Evolutionary conservation across 2,113 vertebrate genomes (phyloP).

Genomic region (Lepidothrix coronata): DNA sequence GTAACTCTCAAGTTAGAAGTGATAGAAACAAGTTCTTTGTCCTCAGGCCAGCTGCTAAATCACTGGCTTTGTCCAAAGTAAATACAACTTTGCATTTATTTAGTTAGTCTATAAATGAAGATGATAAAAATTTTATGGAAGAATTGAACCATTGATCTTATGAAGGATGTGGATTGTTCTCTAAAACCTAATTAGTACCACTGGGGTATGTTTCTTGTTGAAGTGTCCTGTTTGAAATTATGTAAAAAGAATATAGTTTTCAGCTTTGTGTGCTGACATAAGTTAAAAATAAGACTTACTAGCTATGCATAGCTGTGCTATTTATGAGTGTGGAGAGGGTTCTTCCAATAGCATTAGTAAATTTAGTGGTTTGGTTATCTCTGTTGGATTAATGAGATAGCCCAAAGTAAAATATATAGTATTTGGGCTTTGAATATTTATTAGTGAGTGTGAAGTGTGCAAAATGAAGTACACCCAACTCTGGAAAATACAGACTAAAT

Average conservation of each 20-base stretch:
- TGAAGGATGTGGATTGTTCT: background rate
- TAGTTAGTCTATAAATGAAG: background rate
- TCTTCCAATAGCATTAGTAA: background rate
- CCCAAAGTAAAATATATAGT: background rate
- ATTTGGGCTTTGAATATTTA: background rate
- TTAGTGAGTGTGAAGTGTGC: background rate
- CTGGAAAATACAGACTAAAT: background rate
- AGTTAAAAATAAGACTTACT: conserved; percentile 11
- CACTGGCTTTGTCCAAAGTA: background rate
- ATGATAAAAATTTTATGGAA: background rate
- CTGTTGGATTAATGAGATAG: background rate
- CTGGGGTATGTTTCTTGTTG: background rate
- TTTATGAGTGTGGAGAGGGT: background rate
- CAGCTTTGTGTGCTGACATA: background rate
- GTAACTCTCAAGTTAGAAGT: background rate
- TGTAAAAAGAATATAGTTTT: background rate
- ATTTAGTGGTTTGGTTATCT: background rate
- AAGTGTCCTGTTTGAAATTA: background rate
- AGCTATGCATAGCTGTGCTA: background rate
- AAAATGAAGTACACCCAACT: background rate
- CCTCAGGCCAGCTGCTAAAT: background rate
- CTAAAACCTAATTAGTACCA: background rate
- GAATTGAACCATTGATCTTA: background rate
- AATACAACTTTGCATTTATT: background rate
- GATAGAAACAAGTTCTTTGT: background rate